A percentile compares a stretch with the other conserved stretches of the same genome.
Conservation (phyloP, 2,113 vertebrate genomes). For the Tenrec ecaudatus region DNA sequence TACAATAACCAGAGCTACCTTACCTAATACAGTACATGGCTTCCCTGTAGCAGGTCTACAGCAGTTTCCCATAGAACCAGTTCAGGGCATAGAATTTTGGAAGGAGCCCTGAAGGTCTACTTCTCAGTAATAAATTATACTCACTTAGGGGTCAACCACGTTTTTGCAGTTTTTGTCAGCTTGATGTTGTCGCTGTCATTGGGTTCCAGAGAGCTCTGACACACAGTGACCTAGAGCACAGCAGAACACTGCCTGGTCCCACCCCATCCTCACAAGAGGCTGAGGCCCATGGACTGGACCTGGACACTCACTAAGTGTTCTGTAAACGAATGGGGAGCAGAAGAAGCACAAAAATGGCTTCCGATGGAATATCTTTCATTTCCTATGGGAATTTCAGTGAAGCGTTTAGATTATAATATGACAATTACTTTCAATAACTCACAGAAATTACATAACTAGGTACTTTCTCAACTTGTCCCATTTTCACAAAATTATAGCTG, state of each 20-base stretch:
- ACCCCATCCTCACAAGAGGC: no score
- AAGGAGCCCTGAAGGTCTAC: not conserved
- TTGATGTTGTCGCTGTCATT: not conserved
- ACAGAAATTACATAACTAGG: constrained; percentile 57
- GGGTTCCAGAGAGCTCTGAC: no score
- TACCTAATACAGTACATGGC: not conserved
- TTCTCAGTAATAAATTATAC: no score
- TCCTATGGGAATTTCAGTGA: not conserved
- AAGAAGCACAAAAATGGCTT: not conserved
- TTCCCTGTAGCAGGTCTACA: not conserved
- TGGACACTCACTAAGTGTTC: not conserved
- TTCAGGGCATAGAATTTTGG: not conserved
- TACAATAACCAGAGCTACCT: no score
- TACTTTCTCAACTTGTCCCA: constrained; percentile 33
- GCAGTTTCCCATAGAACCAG: not conserved
- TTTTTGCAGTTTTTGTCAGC: not conserved
- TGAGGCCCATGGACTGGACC: no score
- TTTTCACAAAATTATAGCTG: constrained; percentile 66
- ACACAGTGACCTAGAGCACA: no score
- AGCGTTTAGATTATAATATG: constrained; percentile 26
- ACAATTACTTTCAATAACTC: constrained; percentile 54
- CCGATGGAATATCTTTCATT: constrained; percentile 6
- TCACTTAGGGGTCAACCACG: not conserved
- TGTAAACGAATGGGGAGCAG: not conserved
- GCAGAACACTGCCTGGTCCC: no score